Evolutionary conservation across 2,888 invertebrate genomes (phyloP).

Genomic region (Meiosimyza platycephala): DNA sequence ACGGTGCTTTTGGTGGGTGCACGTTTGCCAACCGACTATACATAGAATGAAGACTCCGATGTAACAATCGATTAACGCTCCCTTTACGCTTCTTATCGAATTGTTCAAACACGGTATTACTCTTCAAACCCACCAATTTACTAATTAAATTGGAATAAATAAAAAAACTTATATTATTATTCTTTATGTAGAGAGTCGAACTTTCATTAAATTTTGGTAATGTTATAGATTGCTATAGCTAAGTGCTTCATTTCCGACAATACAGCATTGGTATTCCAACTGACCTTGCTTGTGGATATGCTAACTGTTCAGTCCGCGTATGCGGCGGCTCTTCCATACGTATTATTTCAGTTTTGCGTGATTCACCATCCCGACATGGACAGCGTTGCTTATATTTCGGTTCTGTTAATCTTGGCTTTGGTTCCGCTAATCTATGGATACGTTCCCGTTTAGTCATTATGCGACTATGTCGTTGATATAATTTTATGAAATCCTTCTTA

Average conservation of each 20-base stretch:
- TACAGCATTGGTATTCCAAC: not conserved
- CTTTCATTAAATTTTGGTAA: too few species aligned
- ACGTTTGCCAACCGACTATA: constrained; percentile 50
- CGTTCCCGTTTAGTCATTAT: constrained; percentile 5
- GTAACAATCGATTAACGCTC: constrained; percentile 44
- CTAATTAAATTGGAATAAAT: not conserved
- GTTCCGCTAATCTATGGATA: not conserved
- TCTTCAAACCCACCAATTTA: constrained; percentile 31
- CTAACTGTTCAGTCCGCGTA: constrained; percentile 48
- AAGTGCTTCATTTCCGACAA: too few species aligned
- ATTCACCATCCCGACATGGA: constrained; percentile 18
- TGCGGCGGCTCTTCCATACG: constrained; percentile 32
- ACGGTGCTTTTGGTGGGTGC: constrained; percentile 43
- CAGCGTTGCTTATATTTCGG: not conserved
- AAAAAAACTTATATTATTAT: too few species aligned
- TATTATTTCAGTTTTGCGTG: constrained; percentile 1
- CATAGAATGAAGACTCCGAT: constrained; percentile 48
- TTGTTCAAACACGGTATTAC: not conserved
- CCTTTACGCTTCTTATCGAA: constrained; percentile 24
- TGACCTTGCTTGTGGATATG: constrained; percentile 46
- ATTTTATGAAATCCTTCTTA: constrained; percentile 7
- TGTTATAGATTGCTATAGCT: too few species aligned
- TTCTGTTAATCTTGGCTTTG: not conserved
- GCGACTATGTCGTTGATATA: constrained; percentile 22
- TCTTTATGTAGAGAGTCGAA: too few species aligned